Evolutionary conservation across 2,113 vertebrate species (phyloP).

Genomic region (Coracopsis vasa): DNA sequence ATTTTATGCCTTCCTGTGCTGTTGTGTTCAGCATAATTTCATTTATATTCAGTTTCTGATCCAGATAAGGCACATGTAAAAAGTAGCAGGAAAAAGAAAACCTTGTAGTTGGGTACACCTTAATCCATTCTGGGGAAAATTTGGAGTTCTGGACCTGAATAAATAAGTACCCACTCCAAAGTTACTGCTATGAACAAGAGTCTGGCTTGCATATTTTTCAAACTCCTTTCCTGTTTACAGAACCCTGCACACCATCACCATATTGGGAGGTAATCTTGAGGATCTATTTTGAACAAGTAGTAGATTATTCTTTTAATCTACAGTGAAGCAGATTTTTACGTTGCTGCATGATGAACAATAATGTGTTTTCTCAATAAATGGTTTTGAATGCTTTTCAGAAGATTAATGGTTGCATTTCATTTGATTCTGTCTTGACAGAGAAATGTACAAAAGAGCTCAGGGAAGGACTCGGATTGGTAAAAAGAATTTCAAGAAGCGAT

Average conservation of each 20-base stretch:
- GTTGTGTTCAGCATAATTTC: background rate
- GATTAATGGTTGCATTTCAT: background rate
- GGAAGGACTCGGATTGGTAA: constrained; percentile 89
- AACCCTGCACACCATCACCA: background rate
- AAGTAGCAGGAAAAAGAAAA: background rate
- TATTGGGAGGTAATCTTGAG: background rate
- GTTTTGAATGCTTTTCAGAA: background rate
- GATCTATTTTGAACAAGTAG: background rate
- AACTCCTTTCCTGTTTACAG: background rate
- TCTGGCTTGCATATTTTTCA: background rate
- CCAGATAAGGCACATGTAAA: background rate
- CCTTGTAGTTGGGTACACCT: background rate
- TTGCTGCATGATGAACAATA: background rate
- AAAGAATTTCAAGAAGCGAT: constrained; percentile 94
- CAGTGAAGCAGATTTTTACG: background rate
- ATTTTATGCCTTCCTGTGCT: background rate
- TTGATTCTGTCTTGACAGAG: constrained; percentile 72
- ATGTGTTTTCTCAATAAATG: background rate
- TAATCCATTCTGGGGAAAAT: background rate
- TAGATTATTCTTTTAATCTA: background rate
- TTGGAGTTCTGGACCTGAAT: background rate
- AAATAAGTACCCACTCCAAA: background rate
- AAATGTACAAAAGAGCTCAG: constrained; percentile 94
- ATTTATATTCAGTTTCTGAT: background rate
- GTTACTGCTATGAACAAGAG: background rate